Evolutionary conservation across 2,797 vertebrate species (phyloP).

Genomic region (Poecilia gillii): DNA sequence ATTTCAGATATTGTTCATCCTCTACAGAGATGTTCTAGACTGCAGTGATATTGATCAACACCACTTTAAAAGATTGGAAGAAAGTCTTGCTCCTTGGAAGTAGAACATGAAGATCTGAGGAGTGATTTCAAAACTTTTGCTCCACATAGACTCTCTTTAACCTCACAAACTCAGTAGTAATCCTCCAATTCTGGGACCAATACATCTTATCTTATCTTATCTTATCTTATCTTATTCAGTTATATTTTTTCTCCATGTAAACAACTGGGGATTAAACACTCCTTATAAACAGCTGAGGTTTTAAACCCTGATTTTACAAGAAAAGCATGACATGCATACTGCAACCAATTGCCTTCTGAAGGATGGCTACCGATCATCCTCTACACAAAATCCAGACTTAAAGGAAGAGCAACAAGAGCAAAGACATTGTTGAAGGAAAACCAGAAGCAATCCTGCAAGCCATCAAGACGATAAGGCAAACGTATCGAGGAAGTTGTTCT

Average conservation of each 20-base stretch:
- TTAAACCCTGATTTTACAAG: no score
- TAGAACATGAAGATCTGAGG: not conserved
- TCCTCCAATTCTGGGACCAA: not conserved
- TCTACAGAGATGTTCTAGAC: not conserved
- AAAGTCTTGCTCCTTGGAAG: not conserved
- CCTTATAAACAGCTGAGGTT: not conserved
- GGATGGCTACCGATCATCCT: no score
- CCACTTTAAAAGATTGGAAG: not conserved
- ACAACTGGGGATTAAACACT: not conserved
- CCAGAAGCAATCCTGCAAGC: not conserved
- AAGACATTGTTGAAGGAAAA: not conserved
- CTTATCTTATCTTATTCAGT: not conserved
- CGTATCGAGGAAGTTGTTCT: not conserved
- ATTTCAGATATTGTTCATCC: not conserved
- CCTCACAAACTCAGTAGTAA: not conserved
- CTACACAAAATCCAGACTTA: not conserved
- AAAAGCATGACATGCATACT: no score
- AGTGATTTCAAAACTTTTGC: not conserved
- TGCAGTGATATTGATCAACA: not conserved
- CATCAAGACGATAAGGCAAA: not conserved
- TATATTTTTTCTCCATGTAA: not conserved
- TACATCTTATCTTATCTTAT: not conserved
- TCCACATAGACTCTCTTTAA: not conserved
- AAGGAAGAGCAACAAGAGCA: not conserved
- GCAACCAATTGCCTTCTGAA: no score